Base-by-base conservation (phyloP, 2,113 vertebrate genomes). In the Notarius quadriscutis region DNA sequence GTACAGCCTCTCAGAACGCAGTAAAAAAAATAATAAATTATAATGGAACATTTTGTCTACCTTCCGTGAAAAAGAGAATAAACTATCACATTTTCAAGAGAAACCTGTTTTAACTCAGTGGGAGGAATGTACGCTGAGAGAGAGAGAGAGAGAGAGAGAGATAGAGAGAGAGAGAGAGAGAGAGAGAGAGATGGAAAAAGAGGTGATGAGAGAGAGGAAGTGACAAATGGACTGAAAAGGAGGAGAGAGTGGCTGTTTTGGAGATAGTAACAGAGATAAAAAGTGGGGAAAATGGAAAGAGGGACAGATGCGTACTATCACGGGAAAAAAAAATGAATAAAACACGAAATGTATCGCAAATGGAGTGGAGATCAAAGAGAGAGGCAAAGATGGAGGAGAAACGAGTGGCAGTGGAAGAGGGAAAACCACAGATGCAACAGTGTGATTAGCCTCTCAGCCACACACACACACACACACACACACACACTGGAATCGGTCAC, bases 401-500 rank as follows among this genome's bases (percentile, higher is more conserved):
- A 58, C 25, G 51, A 83, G 69, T 78, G 86, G 65, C 50, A 25
- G 71, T 25, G 83, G 84, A 84, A 81, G 78, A 74, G 62, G 79
- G 48, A 27, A 67, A 65, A 79, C 78, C 58, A 48, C 48, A 84
- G 86, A 75, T 58, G 60, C 53, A 86, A 67, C 84, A 84, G 57
- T 12, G 34, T 86, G 84, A 88, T 81, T 84, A 88, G 85, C 58
- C 63, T 90, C 65, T 84, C 84, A 81, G 84, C 75, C 72, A 22
- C 10, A 1, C 6, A 17, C 77, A 53, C 22, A 9, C 48, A 5
- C 71, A 41, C 71, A 17, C 71, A 5, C 75, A 80, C 27, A 80
- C 78, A 80, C 27, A 80, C 78, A 86, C 87, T 88, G 84, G 81
- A 90, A 74, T 84, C 81, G 74, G 84, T 84, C 84, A 88, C 79